phyloP scores from a whole-genome alignment of 2,797 vertebrate species.

The Falco berigora region DNA sequence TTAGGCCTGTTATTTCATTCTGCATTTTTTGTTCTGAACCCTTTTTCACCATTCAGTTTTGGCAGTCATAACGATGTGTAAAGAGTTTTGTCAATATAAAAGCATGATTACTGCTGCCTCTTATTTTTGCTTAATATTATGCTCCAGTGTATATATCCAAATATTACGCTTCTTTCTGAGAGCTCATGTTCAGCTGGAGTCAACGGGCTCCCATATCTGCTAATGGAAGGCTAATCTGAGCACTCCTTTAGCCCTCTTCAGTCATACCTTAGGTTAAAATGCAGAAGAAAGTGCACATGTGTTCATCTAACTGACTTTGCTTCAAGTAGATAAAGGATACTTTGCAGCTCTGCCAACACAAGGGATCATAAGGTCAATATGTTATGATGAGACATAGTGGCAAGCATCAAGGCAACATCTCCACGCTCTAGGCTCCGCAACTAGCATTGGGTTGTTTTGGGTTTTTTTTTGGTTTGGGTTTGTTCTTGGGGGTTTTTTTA shows the following conservation, averaged over 20 bases:
- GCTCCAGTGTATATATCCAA: background rate
- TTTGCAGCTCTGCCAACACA: background rate
- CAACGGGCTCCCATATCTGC: background rate
- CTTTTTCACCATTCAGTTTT: background rate
- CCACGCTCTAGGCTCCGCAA: background rate
- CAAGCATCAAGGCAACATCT: background rate
- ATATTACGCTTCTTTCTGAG: background rate
- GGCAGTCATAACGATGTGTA: background rate
- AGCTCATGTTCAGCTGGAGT: background rate
- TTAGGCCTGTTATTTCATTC: background rate
- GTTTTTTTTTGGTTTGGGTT: background rate
- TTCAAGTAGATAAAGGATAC: background rate
- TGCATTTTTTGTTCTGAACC: background rate
- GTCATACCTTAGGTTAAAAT: background rate
- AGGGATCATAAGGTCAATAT: background rate
- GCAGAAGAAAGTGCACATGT: background rate
- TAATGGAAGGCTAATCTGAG: background rate
- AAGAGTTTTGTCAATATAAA: background rate
- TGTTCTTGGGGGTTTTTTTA: fast-evolving
- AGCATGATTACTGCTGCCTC: background rate
- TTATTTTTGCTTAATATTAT: background rate
- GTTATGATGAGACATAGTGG: background rate
- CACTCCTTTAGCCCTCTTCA: background rate
- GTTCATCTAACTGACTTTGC: background rate
- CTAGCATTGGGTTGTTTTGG: fast-evolving